Evolutionary conservation across 2,113 vertebrate species (phyloP).

Genomic region (Poicephalus meyeri): DNA sequence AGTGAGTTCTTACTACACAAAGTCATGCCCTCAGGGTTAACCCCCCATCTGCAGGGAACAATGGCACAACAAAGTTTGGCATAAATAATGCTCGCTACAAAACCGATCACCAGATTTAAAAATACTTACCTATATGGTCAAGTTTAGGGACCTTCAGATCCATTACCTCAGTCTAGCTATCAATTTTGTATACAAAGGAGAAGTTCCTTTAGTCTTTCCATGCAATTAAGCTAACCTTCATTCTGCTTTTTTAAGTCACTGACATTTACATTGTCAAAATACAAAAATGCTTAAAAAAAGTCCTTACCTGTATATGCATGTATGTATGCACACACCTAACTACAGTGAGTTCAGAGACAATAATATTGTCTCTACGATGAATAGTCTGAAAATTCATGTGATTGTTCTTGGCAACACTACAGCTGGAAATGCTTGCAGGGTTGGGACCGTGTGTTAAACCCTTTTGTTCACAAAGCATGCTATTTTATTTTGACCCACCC

Average conservation of each 20-base stretch:
- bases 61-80: neutral
- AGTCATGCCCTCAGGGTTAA: neutral
- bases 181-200: neutral
- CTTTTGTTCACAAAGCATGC: neutral
- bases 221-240: neutral
- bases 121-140: neutral
- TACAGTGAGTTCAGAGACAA: neutral
- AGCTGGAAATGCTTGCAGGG: slow-evolving; percentile 9
- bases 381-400: neutral
- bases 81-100: neutral
- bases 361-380: neutral
- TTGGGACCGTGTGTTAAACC: neutral
- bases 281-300: neutral
- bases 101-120: neutral
- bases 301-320: neutral
- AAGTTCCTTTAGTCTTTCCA: neutral
- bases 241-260: neutral
- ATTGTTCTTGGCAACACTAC: neutral
- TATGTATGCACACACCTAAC: neutral
- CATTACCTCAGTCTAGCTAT: neutral
- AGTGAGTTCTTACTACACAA: neutral
- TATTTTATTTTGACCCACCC: neutral
- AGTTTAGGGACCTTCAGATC: neutral
- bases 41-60: neutral
- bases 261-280: neutral